A percentile compares a stretch with the other conserved stretches of the same genome.
phyloP scores from a whole-genome alignment of 2,113 vertebrate species.

The Tyrannus savana region DNA sequence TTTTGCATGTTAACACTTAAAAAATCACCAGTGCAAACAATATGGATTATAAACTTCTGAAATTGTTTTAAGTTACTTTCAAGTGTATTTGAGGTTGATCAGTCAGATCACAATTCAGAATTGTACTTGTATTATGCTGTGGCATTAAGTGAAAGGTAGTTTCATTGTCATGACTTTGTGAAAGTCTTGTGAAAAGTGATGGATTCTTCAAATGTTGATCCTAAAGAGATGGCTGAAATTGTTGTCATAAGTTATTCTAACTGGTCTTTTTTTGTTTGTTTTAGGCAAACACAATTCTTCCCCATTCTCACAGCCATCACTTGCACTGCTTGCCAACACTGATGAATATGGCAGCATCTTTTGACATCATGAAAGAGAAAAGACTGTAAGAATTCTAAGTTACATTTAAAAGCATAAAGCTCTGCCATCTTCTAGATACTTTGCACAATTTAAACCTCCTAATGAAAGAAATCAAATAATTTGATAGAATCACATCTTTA shows the following conservation, averaged over 20 bases:
- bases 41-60: not conserved
- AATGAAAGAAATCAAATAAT: not conserved
- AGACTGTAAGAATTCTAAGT: constrained; percentile 77
- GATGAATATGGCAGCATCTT: constrained; percentile 98
- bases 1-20: not conserved
- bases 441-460: not conserved
- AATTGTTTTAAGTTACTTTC: not conserved
- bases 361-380: constrained; percentile 95
- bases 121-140: not conserved
- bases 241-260: not conserved
- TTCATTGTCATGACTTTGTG: not conserved
- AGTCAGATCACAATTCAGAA: not conserved
- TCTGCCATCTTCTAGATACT: not conserved
- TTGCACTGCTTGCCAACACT: constrained; percentile 95
- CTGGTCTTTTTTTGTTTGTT: not conserved
- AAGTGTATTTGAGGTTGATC: not conserved
- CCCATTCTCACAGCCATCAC: constrained; percentile 97
- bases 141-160: not conserved
- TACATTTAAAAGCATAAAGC: not conserved
- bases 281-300: constrained; percentile 98
- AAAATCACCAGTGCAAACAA: not conserved
- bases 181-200: not conserved
- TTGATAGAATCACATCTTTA: not conserved
- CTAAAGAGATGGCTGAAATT: not conserved
- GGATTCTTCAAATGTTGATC: not conserved